Evolutionary conservation across 2,113 vertebrate genomes (phyloP), one percentile per base, ranked within the genome.

Genomic region (Eudyptes chrysolophus): DNA sequence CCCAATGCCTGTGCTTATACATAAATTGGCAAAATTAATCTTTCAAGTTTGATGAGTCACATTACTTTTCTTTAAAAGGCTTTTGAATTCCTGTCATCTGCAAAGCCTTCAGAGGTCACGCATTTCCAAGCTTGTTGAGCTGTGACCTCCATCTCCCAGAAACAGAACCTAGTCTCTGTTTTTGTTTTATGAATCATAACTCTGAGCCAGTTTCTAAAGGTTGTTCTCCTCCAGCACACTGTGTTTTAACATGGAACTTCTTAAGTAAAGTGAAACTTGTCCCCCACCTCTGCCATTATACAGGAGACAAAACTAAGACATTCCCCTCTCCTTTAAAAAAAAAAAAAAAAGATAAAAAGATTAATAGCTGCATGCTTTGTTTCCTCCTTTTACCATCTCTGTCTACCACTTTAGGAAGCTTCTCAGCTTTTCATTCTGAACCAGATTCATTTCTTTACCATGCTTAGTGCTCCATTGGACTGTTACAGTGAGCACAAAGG

Each of bases 381-480:
- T 55, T 84, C 20, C 14, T 65, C 6, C 5, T 84, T 96, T 77
- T 72, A 6, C 17, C 7, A 22, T 51, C 34, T 36, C 25, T 48
- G 5, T 27, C 38, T 57, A 25, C 7, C 1, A 5, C 10, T 71
- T 75, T 51, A 75, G 32, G 16, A 66, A 82, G 38, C 4, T 93
- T 82, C n/a, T 78, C 38, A 87, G 26, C 30, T 84, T 71, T 94
- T 68, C 16, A 42, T 89, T 94, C 48, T 70, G 27, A 64, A 51
- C 78, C 46, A 84, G 22, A 58, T 84, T 80, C 5, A 65, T 44
- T 62, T 90, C 22, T 84, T 70, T 49, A 66, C 17, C 2, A 1
- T 38, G 8, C 40, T 87, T 81, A 68, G 12, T 2, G 2, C 21
- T 82, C 32, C 48, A 5, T 2, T 92, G 60, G 16, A 62, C 13